Conservation (phyloP, 2,797 vertebrate genomes). For the Apodemus agrarius region DNA sequence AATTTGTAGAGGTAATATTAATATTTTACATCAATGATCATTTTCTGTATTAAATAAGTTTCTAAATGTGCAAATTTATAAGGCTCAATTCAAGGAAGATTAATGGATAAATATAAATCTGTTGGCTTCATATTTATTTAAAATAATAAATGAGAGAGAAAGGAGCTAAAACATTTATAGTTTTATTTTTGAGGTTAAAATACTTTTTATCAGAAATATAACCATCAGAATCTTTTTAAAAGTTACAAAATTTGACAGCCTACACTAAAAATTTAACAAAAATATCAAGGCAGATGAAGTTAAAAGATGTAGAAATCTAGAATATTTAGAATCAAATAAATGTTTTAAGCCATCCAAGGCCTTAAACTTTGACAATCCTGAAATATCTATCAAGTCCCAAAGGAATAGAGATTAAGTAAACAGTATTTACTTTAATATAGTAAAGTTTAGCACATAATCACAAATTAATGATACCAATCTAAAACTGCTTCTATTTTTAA, state of each 20-base stretch:
- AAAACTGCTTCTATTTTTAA: not conserved
- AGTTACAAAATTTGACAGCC: not conserved
- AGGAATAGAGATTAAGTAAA: not conserved
- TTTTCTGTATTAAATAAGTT: constrained; percentile 29
- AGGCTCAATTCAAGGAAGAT: constrained; percentile 11
- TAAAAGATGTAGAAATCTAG: not conserved
- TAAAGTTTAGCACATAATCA: not conserved
- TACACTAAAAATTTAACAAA: not conserved
- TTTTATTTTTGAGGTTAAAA: constrained; percentile 6
- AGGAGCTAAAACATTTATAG: not conserved
- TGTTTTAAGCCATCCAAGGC: not conserved
- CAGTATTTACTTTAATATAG: not conserved
- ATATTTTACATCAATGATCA: constrained; percentile 31
- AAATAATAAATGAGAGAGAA: not conserved
- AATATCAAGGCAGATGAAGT: not conserved
- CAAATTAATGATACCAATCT: not conserved
- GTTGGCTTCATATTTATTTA: constrained; percentile 8
- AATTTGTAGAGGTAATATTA: not conserved
- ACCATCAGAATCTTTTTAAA: not conserved
- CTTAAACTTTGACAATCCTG: not conserved
- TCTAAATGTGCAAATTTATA: not conserved
- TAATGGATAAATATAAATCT: constrained; percentile 32
- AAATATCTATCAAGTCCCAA: not conserved
- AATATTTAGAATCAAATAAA: not conserved
- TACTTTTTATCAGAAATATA: not conserved